Conservation (phyloP, 1,140 invertebrate species). For the Papilio aristodemus region DNA sequence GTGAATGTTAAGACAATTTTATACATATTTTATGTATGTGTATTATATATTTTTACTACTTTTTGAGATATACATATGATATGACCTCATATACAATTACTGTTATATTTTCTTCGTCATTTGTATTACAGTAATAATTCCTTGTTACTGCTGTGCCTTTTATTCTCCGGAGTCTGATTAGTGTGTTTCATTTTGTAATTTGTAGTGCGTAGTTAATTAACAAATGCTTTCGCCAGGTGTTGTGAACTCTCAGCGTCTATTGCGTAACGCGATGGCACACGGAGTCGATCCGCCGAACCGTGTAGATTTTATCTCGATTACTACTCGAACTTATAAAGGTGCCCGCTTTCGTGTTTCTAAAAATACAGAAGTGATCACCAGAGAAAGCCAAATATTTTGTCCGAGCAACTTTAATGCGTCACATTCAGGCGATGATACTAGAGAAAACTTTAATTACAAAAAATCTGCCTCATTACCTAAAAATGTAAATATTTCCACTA, state of each 20-base stretch:
- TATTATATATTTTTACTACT: too few species aligned
- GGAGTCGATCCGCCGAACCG: constrained; percentile 15
- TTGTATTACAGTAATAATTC: neutral
- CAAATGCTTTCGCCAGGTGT: constrained; percentile 40
- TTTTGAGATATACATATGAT: neutral
- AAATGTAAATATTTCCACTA: too few species aligned
- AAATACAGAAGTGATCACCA: constrained; percentile 29
- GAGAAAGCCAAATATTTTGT: constrained; percentile 38
- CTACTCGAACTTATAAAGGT: constrained; percentile 23
- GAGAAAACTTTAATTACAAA: too few species aligned
- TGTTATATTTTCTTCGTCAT: neutral
- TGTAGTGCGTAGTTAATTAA: constrained; percentile 10
- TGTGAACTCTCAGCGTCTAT: neutral
- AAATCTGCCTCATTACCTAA: too few species aligned
- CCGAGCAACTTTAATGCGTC: neutral
- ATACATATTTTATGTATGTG: too few species aligned
- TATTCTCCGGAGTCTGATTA: neutral
- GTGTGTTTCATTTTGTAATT: neutral
- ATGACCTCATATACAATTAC: neutral
- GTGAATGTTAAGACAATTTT: too few species aligned
- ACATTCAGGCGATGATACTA: too few species aligned
- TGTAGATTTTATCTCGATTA: constrained; percentile 34
- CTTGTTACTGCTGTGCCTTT: neutral
- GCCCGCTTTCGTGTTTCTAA: constrained; percentile 37
- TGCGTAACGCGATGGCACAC: constrained; percentile 22